Conservation (phyloP, 2,888 invertebrate species). For the Endomychus coccineus region DNA sequence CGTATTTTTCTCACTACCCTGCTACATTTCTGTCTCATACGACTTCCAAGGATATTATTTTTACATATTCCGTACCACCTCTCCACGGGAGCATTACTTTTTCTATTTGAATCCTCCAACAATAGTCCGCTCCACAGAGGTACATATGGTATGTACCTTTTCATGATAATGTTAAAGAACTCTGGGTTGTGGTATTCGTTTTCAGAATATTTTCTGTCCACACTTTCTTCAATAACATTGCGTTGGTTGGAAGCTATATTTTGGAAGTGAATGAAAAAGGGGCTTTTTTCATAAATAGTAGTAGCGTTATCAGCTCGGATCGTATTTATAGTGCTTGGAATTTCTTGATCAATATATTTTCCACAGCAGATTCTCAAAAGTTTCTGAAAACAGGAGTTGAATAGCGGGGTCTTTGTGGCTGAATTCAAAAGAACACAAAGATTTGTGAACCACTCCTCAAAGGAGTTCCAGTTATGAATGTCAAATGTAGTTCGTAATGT, state of each 20-base stretch:
- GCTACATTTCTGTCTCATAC: background rate
- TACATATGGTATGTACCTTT: background rate
- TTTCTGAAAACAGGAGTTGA: background rate
- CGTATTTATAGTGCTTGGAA: background rate
- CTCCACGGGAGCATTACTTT: conserved; percentile 4
- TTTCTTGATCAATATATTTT: background rate
- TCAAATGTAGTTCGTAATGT: too few relatives aligned
- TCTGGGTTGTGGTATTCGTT: too few relatives aligned
- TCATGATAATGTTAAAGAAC: too few relatives aligned
- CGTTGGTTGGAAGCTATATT: background rate
- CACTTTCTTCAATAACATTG: background rate
- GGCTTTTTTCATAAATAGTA: background rate
- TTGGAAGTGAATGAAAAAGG: background rate
- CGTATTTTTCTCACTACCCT: conserved; percentile 2
- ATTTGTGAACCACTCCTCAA: too few relatives aligned
- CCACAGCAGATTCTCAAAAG: background rate
- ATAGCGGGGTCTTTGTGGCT: background rate
- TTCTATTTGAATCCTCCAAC: conserved; percentile 1
- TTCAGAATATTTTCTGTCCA: background rate
- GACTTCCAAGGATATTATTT: background rate
- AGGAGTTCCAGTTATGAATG: too few relatives aligned
- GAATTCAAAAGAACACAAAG: too few relatives aligned
- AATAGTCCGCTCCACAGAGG: background rate
- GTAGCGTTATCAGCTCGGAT: background rate
- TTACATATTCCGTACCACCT: conserved; percentile 4